Percentiles rank a stretch among this genome's conserved stretches.
These are phyloP conservation scores for Zapus hudsonius DNA, from an alignment of 2,113 vertebrate genomes.

Conservation along the genomic window DNA sequence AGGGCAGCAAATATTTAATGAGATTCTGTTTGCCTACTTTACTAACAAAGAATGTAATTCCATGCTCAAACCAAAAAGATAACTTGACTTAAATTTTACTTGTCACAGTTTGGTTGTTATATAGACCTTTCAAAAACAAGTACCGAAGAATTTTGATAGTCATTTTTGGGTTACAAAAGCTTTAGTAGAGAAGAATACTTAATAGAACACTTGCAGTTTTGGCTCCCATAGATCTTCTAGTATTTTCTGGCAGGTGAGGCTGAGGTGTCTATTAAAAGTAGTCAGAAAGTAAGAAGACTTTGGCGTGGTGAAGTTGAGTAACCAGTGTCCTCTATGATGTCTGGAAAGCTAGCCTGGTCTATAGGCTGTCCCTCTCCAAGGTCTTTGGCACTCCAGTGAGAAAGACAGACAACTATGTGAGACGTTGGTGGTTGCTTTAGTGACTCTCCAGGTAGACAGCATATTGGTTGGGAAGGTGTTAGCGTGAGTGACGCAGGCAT, in stretches of 20 bases:
- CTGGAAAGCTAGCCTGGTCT: conserved; percentile 19
- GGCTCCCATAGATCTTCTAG: background rate
- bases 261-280: background rate
- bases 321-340: background rate
- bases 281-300: background rate
- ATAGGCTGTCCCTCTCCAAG: background rate
- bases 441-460: background rate
- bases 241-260: background rate
- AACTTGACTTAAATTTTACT: conserved; percentile 65
- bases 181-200: background rate
- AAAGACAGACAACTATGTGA: background rate
- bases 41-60: conserved; percentile 58
- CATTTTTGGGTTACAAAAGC: conserved; percentile 35
- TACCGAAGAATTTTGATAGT: background rate
- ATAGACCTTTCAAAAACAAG: background rate
- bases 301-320: background rate
- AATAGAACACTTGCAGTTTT: background rate
- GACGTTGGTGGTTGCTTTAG: background rate
- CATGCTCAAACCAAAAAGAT: conserved; percentile 45
- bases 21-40: conserved; percentile 56
- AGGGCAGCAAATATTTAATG: conserved; percentile 63
- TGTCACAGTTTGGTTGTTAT: conserved; percentile 42
- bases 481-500: background rate
- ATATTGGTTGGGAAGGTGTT: background rate
- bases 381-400: background rate